Evolutionary conservation across 2,113 vertebrate genomes (phyloP).

Genomic region (Sturnus vulgaris): DNA sequence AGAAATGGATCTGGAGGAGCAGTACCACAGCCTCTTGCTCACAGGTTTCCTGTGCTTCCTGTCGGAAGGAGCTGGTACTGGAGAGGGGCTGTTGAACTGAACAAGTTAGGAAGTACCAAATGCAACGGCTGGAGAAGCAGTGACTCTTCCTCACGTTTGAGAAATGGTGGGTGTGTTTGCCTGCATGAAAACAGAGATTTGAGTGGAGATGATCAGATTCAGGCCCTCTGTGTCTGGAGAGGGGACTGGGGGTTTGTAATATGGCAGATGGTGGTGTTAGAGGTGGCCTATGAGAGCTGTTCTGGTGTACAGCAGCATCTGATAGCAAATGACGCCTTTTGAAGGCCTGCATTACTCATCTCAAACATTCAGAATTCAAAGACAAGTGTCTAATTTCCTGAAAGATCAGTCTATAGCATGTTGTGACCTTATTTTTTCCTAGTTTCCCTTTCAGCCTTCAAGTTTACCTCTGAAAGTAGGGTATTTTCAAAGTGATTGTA

Average conservation of each 20-base stretch:
- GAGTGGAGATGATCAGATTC: background rate
- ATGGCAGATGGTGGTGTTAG: rapidly evolving
- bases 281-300: background rate
- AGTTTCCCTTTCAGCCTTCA: background rate
- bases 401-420: background rate
- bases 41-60: background rate
- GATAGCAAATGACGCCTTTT: background rate
- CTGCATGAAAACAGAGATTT: background rate
- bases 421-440: background rate
- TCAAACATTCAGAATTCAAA: background rate
- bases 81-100: background rate
- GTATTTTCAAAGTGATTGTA: background rate
- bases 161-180: background rate
- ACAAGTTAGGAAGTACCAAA: background rate
- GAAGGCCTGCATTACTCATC: background rate
- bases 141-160: background rate
- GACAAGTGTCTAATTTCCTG: background rate
- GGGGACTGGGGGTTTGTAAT: background rate
- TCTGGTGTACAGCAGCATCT: background rate
- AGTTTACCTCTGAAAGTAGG: background rate
- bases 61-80: background rate
- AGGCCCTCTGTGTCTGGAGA: background rate
- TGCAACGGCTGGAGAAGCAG: background rate
- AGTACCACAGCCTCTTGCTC: background rate
- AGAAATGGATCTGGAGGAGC: background rate